Evolutionary conservation across 2,113 vertebrate species (phyloP), one percentile per base, ranked within the genome.

Genomic region (Tretioscincus oriximinensis): DNA sequence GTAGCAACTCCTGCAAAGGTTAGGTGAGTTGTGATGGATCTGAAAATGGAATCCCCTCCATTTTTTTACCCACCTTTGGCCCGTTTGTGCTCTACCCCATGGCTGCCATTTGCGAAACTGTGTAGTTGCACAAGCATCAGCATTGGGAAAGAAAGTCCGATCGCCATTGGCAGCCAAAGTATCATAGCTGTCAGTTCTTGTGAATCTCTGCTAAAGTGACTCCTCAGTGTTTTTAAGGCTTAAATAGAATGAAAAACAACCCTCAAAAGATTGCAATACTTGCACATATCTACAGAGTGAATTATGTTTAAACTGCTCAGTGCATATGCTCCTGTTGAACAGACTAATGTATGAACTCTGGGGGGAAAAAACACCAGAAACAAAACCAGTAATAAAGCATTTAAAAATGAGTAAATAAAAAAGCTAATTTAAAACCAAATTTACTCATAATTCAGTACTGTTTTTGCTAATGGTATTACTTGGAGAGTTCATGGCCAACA

Each of bases 341-440:
- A 60, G 70, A 60, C 31, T 54, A 45, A 65, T 24, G 8, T 28
- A 22, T 63, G 54, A 29, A 67, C 47, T 41, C 82, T 61, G 76
- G 9, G 26, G 35, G 8, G 9, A 83, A 14, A 60, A 41, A 77
- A 51, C 18, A 54, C 75, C 41, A 51, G 22, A 28, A 64, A 41
- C 64, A 78, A 84, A 79, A 67, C n/a, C 47, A 73, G 61, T 74
- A 68, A 68, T 68, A 61, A 73, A 58, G 54, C 54, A 18, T 18
- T 58, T 58, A 66, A 31, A n/a, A 21, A 74, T 78, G 61, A 61
- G 47, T 67, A 65, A 26, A 61, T 69, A 31, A 77, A 51, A 83
- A 18, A 74, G 64, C 81, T 77, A 61, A 66, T 81, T 82, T 82
- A 31, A 77, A 80, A 1, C 70, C 5, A 85, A 83, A 85, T 11